Percentiles rank a stretch among this genome's conserved stretches.
Conservation (phyloP, 1,140 invertebrate genomes). For the Drosophila paulistorum region DNA sequence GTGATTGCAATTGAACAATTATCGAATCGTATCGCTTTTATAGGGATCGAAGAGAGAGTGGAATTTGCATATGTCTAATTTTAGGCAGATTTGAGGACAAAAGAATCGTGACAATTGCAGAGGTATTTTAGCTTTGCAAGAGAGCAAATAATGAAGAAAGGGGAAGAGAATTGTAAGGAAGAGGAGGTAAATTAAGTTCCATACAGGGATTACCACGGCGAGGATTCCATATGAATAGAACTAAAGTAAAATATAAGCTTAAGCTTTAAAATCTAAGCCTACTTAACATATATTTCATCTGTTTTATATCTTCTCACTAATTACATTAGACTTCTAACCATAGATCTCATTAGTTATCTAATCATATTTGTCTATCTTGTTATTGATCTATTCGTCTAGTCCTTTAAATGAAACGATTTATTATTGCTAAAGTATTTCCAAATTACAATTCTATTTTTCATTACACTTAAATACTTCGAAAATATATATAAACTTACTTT, state of each 20-base stretch:
- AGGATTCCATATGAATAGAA: neutral
- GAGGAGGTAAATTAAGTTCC: neutral
- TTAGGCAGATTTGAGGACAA: neutral
- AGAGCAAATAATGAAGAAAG: neutral
- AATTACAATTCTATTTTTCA: too few species aligned
- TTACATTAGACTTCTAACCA: too few species aligned
- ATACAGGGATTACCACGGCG: neutral
- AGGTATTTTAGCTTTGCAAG: neutral
- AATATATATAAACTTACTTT: neutral
- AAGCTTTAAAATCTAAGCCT: too few species aligned
- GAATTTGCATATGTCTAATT: slow-evolving; percentile 39
- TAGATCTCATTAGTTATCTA: too few species aligned
- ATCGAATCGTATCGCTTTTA: slow-evolving; percentile 53
- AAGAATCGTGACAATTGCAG: neutral
- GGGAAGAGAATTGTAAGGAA: neutral
- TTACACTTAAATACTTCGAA: too few species aligned
- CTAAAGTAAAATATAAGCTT: too few species aligned
- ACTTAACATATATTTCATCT: too few species aligned
- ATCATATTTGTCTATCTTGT: neutral
- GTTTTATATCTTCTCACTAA: too few species aligned
- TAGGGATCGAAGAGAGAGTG: slow-evolving; percentile 22
- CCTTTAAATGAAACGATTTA: too few species aligned
- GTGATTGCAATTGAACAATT: slow-evolving; percentile 52
- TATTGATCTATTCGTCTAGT: neutral
- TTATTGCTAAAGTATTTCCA: too few species aligned